Conservation (phyloP, 2,113 vertebrate species). For the Sitta europaea region DNA sequence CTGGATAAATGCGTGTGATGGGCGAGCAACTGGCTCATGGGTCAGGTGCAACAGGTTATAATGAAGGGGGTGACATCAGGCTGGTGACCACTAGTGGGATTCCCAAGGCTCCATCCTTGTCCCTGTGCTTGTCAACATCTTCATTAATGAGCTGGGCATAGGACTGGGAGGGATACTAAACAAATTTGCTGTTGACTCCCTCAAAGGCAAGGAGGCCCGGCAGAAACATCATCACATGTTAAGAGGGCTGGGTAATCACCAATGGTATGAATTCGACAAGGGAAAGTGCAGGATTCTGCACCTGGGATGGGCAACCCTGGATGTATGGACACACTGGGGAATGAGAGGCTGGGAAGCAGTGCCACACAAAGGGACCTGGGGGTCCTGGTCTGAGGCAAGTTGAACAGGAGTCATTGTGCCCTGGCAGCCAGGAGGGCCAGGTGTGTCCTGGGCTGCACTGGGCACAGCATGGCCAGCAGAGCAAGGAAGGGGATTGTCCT, state of each 20-base stretch:
- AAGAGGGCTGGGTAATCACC: background rate
- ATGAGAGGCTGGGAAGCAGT: background rate
- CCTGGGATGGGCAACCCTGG: background rate
- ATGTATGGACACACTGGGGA: background rate
- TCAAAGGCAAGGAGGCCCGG: background rate
- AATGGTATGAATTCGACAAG: background rate
- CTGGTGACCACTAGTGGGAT: background rate
- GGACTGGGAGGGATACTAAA: background rate
- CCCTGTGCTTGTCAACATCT: background rate
- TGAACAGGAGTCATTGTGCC: accelerated
- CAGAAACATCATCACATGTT: background rate
- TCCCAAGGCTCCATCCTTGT: background rate
- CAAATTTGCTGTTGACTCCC: background rate
- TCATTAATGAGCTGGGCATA: background rate
- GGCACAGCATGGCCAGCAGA: accelerated
- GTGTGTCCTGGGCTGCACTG: accelerated
- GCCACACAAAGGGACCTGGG: accelerated
- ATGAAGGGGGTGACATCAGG: background rate
- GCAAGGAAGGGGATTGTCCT: background rate
- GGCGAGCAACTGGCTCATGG: background rate
- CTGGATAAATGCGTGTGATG: background rate
- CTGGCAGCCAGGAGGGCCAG: background rate
- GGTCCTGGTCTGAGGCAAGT: accelerated
- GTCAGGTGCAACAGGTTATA: background rate
- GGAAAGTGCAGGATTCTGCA: background rate